A percentile compares a stretch with the other conserved stretches of the same genome.
Conservation (phyloP, 2,113 vertebrate genomes). For the Sander vitreus region DNA sequence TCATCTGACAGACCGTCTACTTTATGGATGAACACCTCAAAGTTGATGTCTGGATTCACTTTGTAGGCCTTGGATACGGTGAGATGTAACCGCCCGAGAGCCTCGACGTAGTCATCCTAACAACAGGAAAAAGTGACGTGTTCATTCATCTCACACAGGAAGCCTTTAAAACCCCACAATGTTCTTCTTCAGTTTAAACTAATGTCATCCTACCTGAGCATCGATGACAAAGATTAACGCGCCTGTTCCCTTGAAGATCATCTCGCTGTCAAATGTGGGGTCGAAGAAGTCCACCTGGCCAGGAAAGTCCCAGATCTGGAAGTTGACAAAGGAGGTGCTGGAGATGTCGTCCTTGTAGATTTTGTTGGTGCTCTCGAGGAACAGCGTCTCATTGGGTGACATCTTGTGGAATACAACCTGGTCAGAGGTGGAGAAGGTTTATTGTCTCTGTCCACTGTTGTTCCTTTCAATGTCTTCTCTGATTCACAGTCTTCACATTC, state of each 20-base stretch:
- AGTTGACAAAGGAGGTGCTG: constrained; percentile 98
- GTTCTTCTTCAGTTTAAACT: background rate
- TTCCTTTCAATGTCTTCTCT: background rate
- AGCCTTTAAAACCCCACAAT: background rate
- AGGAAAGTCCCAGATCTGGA: constrained; percentile 99
- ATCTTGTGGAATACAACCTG: constrained; percentile 99
- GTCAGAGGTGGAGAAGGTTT: background rate
- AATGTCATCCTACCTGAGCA: constrained; percentile 87
- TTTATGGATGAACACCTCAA: constrained; percentile 99
- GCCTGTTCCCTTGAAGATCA: constrained; percentile 98
- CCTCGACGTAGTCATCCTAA: constrained; percentile 97
- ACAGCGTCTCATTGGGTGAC: constrained; percentile 97
- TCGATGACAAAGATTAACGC: constrained; percentile 98
- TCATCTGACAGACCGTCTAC: constrained; percentile 97
- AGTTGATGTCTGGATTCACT: constrained; percentile 97
- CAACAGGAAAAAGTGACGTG: background rate
- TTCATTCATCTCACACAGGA: constrained; percentile 18
- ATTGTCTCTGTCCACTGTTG: background rate
- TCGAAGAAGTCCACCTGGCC: constrained; percentile 99
- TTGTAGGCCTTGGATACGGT: constrained; percentile 96
- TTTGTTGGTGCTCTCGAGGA: constrained; percentile 99
- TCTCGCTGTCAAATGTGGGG: constrained; percentile 97
- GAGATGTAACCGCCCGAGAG: constrained; percentile 92
- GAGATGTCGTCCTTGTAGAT: constrained; percentile 99
- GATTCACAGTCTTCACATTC: background rate